Evolutionary conservation across 2,888 invertebrate species (phyloP).

Genomic region (Acronicta aceris): DNA sequence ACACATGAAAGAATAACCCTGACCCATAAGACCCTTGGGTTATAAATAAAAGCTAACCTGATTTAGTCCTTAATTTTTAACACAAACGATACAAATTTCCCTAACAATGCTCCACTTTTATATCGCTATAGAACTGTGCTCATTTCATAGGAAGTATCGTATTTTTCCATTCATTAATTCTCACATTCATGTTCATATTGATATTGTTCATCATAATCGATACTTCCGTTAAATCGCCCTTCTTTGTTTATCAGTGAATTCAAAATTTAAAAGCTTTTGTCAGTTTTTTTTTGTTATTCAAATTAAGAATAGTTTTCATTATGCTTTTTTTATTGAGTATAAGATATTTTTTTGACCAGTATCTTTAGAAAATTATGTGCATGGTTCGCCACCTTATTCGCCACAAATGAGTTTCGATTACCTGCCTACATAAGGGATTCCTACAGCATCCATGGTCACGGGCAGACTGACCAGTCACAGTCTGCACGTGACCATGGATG

Average conservation of each 20-base stretch:
- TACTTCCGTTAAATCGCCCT: not conserved
- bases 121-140: constrained; percentile 1
- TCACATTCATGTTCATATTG: not conserved
- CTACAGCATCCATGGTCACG: too few relatives aligned
- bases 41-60: too few relatives aligned
- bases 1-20: too few relatives aligned
- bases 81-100: constrained; percentile 11
- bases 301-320: not conserved
- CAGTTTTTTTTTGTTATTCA: not conserved
- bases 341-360: too few relatives aligned
- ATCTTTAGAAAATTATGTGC: too few relatives aligned
- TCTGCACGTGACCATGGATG: too few relatives aligned
- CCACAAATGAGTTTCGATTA: too few relatives aligned
- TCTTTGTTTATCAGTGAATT: constrained; percentile 4
- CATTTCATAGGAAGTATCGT: constrained; percentile 4
- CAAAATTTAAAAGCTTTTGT: not conserved
- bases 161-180: constrained; percentile 20
- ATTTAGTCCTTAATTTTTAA: not conserved
- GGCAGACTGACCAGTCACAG: too few relatives aligned
- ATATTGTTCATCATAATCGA: constrained; percentile 1
- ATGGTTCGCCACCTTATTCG: too few relatives aligned
- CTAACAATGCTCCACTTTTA: constrained; percentile 17
- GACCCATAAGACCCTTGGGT: too few relatives aligned
- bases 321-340: too few relatives aligned
- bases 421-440: too few relatives aligned